These are phyloP conservation scores for Endomychus coccineus DNA, from an alignment of 2,888 invertebrate species.

Conservation along the genomic window DNA sequence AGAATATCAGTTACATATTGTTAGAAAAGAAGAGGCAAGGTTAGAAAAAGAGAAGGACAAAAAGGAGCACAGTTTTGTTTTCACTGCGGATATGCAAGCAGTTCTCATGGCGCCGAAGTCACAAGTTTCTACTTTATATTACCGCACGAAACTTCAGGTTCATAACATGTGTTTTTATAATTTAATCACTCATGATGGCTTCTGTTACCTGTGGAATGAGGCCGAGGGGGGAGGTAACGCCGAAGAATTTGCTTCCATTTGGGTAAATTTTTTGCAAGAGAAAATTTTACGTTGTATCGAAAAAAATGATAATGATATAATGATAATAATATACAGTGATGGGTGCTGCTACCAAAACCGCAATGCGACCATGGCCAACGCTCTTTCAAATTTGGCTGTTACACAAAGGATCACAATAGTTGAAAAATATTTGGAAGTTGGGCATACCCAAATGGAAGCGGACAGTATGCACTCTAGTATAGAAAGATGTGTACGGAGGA, in stretches of 20 bases:
- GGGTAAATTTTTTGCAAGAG: slow-evolving; percentile 3
- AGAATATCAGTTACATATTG: slow-evolving; percentile 19
- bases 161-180: slow-evolving; percentile 20
- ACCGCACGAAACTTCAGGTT: slow-evolving; percentile 19
- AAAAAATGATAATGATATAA: neutral
- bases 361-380: slow-evolving; percentile 15
- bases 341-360: slow-evolving; percentile 7
- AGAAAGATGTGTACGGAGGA: slow-evolving; percentile 14
- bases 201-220: slow-evolving; percentile 17
- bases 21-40: slow-evolving; percentile 23
- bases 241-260: slow-evolving; percentile 13
- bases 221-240: slow-evolving; percentile 10
- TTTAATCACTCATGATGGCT: slow-evolving; percentile 15
- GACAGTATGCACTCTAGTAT: slow-evolving; percentile 21
- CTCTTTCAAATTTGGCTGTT: slow-evolving; percentile 17
- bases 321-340: slow-evolving; percentile 6
- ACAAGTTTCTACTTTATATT: too few relatives aligned
- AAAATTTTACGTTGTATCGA: too few relatives aligned
- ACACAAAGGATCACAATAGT: slow-evolving; percentile 13
- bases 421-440: slow-evolving; percentile 18
- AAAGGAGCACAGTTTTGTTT: slow-evolving; percentile 17
- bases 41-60: slow-evolving; percentile 25
- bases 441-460: slow-evolving; percentile 23
- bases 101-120: slow-evolving; percentile 21
- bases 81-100: slow-evolving; percentile 24